Evolutionary conservation across 2,888 invertebrate genomes (phyloP), one percentile per base, ranked within the genome.

Genomic region (Morpho achilles): DNA sequence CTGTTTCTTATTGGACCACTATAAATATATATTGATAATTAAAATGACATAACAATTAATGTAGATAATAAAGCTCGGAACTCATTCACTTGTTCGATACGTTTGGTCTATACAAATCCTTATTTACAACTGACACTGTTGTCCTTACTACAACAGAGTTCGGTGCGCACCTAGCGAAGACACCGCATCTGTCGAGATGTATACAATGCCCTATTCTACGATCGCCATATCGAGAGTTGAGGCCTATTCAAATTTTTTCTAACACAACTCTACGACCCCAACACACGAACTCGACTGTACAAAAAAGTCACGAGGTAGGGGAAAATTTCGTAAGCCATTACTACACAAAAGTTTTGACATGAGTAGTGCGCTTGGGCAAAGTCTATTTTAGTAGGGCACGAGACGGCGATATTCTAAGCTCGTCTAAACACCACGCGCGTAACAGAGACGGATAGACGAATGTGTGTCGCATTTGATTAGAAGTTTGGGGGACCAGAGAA

Each of bases 61-160:
- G 70, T 66, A 70, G 73, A 69, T 45, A 45, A 76, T 76, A 75
- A 77, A 80, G 73, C 74, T 77, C 69, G 63, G 68, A 69, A 72
- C 73, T 79, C 80, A 77, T 75, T 75, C 82, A 85, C 84, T 77
- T 81, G 79, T 77, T 73, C 81, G 83, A 84, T 85, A 87, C 91
- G 91, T 91, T 84, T 85, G 80, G 83, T 78, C 89, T 85, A 88
- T 85, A 88, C 91, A 87, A 87, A 88, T 85, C 82, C 91, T 89
- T 91, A 89, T 87, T 90, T 89, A 90, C 89, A 85, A 91, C 91
- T 91, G 91, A 83, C 89, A 90, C 77, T 80, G 84, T 82, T 84
- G 87, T 84, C 79, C 85, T 86, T 87, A 79, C 77, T 83, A 88
- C 80, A 82, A 77, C 77, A 85, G 78, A 79, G 81, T 76, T 79